Evolutionary conservation across 1,140 invertebrate genomes (phyloP).

Genomic region (Caenorhabditis elegans): WBcel235 BX284602.5:6587501-6588000

Average conservation of each 20-base stretch:
- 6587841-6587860: conserved; percentile 33
- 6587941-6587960: conserved; percentile 8
- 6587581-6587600: conserved; percentile 3
- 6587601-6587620: background rate
- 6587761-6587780: conserved; percentile 33
- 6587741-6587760: conserved; percentile 28
- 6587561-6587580: background rate
- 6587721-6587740: conserved; percentile 29
- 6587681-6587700: background rate
- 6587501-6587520: background rate
- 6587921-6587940: conserved; percentile 24
- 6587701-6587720: background rate
- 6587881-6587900: conserved; percentile 19
- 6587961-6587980: conserved; percentile 33
- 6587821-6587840: conserved; percentile 23
- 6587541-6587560: background rate
- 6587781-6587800: conserved; percentile 35
- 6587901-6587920: conserved; percentile 11
- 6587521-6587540: background rate
- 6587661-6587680: background rate
- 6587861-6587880: conserved; percentile 20
- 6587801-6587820: conserved; percentile 36
- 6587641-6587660: background rate
- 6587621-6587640: background rate
- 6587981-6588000: conserved; percentile 56